These are phyloP conservation scores for Leptodactylus fallax DNA, from an alignment of 2,797 vertebrate genomes.

Conservation along the genomic window DNA sequence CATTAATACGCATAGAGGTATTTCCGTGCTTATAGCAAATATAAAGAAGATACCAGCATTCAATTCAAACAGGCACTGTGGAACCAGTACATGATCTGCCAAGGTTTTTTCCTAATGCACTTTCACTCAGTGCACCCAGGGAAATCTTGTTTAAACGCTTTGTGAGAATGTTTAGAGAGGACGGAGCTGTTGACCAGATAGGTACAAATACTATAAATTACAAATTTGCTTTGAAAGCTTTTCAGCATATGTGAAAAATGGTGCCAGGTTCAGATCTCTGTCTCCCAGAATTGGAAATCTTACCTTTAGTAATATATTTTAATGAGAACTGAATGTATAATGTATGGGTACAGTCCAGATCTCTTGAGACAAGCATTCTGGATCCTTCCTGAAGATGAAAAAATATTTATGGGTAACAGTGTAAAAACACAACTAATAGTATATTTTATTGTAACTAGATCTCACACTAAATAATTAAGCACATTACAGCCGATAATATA, in stretches of 20 bases:
- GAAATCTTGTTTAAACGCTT: background rate
- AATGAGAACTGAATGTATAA: slow-evolving; percentile 97
- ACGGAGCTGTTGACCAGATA: background rate
- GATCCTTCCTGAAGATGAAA: slow-evolving; percentile 88
- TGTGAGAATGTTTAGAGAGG: background rate
- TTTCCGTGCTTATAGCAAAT: background rate
- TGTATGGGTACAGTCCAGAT: slow-evolving; percentile 91
- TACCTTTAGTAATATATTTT: slow-evolving; percentile 97
- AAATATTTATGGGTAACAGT: background rate
- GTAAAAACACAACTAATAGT: background rate
- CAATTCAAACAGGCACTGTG: no score
- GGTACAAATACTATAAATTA: background rate
- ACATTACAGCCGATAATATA: no score
- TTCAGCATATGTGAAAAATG: background rate
- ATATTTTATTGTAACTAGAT: no score
- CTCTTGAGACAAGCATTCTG: slow-evolving; percentile 92
- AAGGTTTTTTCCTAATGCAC: background rate
- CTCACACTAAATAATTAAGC: no score
- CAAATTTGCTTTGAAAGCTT: background rate
- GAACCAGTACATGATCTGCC: background rate
- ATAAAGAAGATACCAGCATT: background rate
- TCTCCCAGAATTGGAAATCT: slow-evolving; percentile 43
- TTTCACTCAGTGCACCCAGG: background rate
- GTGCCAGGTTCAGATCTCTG: background rate
- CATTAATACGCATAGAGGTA: no score